Evolutionary conservation across 2,113 vertebrate species (phyloP), one percentile per base, ranked within the genome.

Genomic region (Bos indicus): DNA sequence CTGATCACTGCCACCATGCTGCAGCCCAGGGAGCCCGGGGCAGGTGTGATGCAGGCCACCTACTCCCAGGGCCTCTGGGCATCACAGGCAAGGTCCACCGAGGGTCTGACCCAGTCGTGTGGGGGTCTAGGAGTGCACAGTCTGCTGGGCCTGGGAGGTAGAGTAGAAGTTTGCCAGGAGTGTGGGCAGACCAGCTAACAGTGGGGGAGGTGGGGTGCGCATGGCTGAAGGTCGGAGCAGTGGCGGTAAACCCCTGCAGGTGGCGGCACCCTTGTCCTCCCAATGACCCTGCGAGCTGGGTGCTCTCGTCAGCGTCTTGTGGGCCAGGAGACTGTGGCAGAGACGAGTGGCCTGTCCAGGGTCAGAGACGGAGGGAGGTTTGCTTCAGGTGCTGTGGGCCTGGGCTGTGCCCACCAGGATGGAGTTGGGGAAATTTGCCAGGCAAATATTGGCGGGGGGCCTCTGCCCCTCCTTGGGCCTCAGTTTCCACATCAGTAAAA

Each of bases 301-400:
- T 3, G 4, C n/a, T 21, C 6, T 21, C 3, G 0, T 48, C 46
- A 11, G 16, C 0, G 0, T 25, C 26, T 52, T 46, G 11, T 7
- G 6, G 81, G 52, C 30, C 21, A 46, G 59, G 64, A 78, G 7
- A 83, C 1, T 10, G 48, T 33, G 36, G 36, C 57, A 54, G 25
- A 93, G 57, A 57, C 1, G 23, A 21, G 33, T 23, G n/a, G 21
- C 48, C 30, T 4, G 10, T n/a, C 15, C 19, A 25, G 33, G 16
- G 51, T 46, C 81, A 84, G 80, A 80, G 6, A 15, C 2, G 10
- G 78, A 71, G 43, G 5, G 21, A 77, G 51, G 52, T 26, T 56
- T 10, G 23, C 17, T 57, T 57, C 26, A 0, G 7, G 10, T 3
- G 12, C 8, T 19, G 14, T 14, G 62, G n/a, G 71, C 48, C 30